Evolutionary conservation across 2,113 vertebrate genomes (phyloP), one percentile per base, ranked within the genome.

Genomic region (Gnathochromis pfefferi): DNA sequence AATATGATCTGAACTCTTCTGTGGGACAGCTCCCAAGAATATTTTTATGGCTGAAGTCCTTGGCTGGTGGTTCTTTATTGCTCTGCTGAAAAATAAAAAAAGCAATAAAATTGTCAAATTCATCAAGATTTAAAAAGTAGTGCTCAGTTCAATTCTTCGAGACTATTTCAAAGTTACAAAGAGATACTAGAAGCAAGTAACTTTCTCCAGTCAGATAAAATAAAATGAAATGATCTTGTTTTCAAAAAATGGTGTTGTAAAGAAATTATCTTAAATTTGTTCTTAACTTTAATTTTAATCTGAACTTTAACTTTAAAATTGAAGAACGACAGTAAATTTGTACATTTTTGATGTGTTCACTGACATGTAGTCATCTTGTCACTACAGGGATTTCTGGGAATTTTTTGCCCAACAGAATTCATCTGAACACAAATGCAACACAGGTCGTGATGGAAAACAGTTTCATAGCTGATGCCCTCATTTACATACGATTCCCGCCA

Each of bases 371-470:
- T 38, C n/a, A 13, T 68, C 4, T 12, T 3, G 2, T 5, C 85
- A 21, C 9, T 84, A 42, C 26, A 94, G 94, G 94, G 17, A 5
- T 2, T 1, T 79, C 88, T 12, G 85, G 57, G 5, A 91, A 28
- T 14, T 94, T 95, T 35, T 8, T 85, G 9, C 58, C 85, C 1
- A 28, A 88, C 38, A 81, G 91, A 49, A 89, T 93, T 68, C 4
- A 19, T 10, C 80, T 95, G 53, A 80, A 93, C 70, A 88, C 58
- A 33, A 95, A 92, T 19, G 19, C 83, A 1, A 84, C 93, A 3
- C 9, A 81, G 5, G 16, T 91, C 1, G 23, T 2, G 11, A 4
- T 82, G 54, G 81, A 82, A 6, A 26, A 73, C 2, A 21, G 65
- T 4, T 57, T 70, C 6, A 5, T 51, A 2, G 28, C 84, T 1